Evolutionary conservation across 2,888 invertebrate species (phyloP), one percentile per base, ranked within the genome.

Genomic region (Muscina levida): DNA sequence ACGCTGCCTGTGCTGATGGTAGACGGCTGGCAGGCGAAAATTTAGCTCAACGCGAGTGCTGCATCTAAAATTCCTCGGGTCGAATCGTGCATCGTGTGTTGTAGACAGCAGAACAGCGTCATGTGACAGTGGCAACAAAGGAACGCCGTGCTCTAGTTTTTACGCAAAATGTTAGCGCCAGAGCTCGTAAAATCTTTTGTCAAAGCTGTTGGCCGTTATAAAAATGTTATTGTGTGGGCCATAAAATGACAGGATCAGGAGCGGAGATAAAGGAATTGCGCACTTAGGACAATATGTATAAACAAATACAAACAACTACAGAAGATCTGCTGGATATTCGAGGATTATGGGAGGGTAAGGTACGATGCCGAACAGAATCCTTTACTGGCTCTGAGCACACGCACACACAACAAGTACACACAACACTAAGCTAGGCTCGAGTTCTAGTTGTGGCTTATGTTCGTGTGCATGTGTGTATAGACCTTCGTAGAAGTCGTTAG

Each of bases 401-500:
- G 22, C 51, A 51, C 6, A 51, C 51, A n/a, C n/a, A n/a, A 22
- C n/a, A 46, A n/a, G 46, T 4, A 17, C 46, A 5, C 4, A 46
- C 46, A 8, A 2, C 10, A n/a, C 59, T 59, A 39, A 59, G 39
- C 59, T 39, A 10, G 19, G 62, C 13, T 22, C 42, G 37, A 22
- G 42, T 31, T 31, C 31, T 31, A 31, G 31, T 31, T 31, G 31
- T 31, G 31, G 31, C 31, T 31, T 31, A 31, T 31, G 37, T 31
- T 31, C 11, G 8, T 59, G 39, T 39, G 15, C 44, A 13, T 48
- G 51, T 26, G 13, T 11, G 48, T 65, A 26, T 85, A 86, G 88
- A 86, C 84, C n/a, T 88, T 88, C 88, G 87, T 85, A 87, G 89
- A 88, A 89, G 88, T 89, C 88, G 89, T 88, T 89, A 88, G 87